Percentiles rank a stretch among this genome's conserved stretches.
Conservation (phyloP, 30 jellyfish, hydroid and myxozoan genomes). For the Hydractinia symbiolongicarpus region DNA sequence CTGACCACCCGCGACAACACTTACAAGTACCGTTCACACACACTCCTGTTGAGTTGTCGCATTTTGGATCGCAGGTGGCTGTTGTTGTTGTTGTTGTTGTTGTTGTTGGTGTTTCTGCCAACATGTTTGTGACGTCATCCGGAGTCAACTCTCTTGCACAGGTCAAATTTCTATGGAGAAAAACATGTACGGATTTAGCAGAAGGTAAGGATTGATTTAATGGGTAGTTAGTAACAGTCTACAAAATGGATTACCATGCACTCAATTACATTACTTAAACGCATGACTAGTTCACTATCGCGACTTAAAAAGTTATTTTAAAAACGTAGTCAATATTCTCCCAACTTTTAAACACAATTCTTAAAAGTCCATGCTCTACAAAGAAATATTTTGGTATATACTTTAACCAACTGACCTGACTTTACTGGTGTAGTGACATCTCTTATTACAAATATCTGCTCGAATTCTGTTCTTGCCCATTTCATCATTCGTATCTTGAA, state of each 20-base stretch:
- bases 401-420: not conserved
- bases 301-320: too few species aligned
- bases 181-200: not conserved
- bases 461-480: not conserved
- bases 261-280: too few species aligned
- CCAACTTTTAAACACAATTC: too few species aligned
- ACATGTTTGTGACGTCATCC: not conserved
- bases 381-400: too few species aligned
- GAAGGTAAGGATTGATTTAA: too few species aligned
- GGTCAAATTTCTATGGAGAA: not conserved
- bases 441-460: not conserved
- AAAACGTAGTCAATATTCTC: too few species aligned
- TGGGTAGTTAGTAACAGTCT: too few species aligned
- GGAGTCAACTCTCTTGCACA: not conserved
- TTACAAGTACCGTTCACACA: not conserved
- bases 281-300: too few species aligned
- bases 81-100: not conserved
- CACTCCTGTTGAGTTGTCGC: not conserved
- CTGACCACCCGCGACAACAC: slow-evolving; percentile 15
- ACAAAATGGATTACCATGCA: too few species aligned
- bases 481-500: not conserved
- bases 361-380: too few species aligned
- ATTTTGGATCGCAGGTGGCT: not conserved
- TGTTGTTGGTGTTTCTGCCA: not conserved
- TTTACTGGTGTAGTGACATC: not conserved